A percentile compares a stretch with the other conserved stretches of the same genome.
Evolutionary conservation across 2,888 invertebrate genomes (phyloP).

Genomic region (Temnothorax ravouxi): DNA sequence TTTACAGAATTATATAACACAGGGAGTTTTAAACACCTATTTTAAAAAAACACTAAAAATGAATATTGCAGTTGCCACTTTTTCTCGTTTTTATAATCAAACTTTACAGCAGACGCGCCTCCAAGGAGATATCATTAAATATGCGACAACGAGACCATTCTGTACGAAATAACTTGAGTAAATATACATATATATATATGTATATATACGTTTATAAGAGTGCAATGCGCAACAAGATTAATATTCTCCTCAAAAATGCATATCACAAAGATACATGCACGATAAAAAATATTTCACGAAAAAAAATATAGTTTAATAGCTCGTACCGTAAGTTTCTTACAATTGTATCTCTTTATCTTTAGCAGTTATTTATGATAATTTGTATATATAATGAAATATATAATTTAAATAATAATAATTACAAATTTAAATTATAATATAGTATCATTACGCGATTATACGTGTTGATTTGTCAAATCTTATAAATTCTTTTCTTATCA

Average conservation of each 20-base stretch:
- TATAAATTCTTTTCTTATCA: background rate
- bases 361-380: background rate
- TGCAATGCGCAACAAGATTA: background rate
- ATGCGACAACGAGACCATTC: conserved; percentile 21
- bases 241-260: background rate
- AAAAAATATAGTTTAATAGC: background rate
- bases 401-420: background rate
- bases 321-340: background rate
- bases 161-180: conserved; percentile 14
- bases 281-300: background rate
- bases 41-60: conserved; percentile 18
- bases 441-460: background rate
- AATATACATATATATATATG: conserved; percentile 6
- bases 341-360: background rate
- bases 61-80: conserved; percentile 39
- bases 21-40: conserved; percentile 21
- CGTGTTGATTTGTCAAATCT: background rate
- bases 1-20: conserved; percentile 41
- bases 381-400: conserved; percentile 13
- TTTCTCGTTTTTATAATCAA: conserved; percentile 42
- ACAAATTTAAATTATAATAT: background rate
- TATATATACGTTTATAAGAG: background rate
- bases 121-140: conserved; percentile 39
- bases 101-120: conserved; percentile 14
- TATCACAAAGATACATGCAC: background rate